These are phyloP conservation scores for Diachasma alloeum DNA, from an alignment of 1,140 invertebrate genomes.

Conservation along the genomic window DNA sequence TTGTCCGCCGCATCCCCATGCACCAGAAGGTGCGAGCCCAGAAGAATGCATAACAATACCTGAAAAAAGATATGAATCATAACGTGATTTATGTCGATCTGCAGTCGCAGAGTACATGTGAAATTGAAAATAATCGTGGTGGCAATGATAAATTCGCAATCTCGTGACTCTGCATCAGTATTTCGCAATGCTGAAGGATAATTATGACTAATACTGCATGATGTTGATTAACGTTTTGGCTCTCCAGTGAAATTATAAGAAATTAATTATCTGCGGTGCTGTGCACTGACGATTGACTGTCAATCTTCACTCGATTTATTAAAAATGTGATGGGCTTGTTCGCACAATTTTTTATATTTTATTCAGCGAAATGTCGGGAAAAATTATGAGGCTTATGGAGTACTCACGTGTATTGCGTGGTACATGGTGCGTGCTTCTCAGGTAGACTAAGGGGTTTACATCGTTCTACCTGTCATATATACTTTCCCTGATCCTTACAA, in stretches of 20 bases:
- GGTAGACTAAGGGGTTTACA: constrained; percentile 51
- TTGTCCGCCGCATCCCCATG: constrained; percentile 23
- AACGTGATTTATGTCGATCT: background rate
- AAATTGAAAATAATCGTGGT: background rate
- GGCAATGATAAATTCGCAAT: too few relatives aligned
- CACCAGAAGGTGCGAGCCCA: background rate
- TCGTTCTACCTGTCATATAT: constrained; percentile 53
- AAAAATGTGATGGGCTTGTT: constrained; percentile 13
- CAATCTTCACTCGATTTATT: background rate
- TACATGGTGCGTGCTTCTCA: constrained; percentile 52
- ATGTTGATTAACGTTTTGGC: background rate
- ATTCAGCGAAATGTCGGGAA: background rate
- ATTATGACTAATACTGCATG: background rate
- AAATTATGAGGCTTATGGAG: background rate
- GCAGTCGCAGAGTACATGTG: background rate
- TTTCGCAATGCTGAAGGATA: background rate
- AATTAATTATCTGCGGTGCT: background rate
- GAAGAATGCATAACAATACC: background rate
- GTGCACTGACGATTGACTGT: background rate
- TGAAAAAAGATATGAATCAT: constrained; percentile 6
- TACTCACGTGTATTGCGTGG: constrained; percentile 53
- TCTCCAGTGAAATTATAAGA: background rate
- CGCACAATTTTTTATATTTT: background rate
- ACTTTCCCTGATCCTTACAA: constrained; percentile 49
- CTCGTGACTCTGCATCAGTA: too few relatives aligned